A percentile compares a stretch with the other conserved stretches of the same genome.
phyloP scores from a whole-genome alignment of 2,113 vertebrate genomes.

The Chinchilla lanigera region DNA sequence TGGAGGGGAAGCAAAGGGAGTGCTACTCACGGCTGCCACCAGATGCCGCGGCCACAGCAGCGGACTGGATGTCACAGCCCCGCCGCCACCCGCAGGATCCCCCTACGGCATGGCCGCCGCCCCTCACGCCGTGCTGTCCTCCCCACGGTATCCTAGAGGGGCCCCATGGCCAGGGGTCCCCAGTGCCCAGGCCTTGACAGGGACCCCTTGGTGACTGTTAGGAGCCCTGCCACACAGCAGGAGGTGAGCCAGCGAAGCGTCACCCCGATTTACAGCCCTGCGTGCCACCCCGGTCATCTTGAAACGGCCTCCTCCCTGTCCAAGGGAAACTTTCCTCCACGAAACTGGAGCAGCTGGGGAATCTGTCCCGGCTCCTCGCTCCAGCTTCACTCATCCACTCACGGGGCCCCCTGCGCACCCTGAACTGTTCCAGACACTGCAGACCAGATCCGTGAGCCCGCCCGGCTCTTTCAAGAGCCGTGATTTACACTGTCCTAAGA shows the following conservation, averaged over 20 bases:
- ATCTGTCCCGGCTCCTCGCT: neutral
- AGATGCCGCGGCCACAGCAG: no score
- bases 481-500: neutral
- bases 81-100: neutral
- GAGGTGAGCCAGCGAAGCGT: neutral
- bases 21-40: neutral
- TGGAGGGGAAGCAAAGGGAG: neutral
- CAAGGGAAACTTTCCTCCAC: neutral
- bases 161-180: neutral
- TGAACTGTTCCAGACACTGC: neutral
- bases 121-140: no score
- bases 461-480: neutral
- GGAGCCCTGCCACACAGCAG: neutral
- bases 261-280: neutral
- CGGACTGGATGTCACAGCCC: no score
- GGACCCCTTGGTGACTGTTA: neutral
- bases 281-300: neutral
- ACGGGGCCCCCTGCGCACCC: no score
- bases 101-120: neutral
- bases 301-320: neutral
- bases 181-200: neutral
- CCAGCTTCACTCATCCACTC: neutral
- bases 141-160: neutral
- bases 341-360: neutral
- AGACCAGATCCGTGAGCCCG: neutral